Percentiles rank a stretch among this genome's conserved stretches.
phyloP scores from a whole-genome alignment of 2,888 invertebrate genomes.

The Apamea anceps region DNA sequence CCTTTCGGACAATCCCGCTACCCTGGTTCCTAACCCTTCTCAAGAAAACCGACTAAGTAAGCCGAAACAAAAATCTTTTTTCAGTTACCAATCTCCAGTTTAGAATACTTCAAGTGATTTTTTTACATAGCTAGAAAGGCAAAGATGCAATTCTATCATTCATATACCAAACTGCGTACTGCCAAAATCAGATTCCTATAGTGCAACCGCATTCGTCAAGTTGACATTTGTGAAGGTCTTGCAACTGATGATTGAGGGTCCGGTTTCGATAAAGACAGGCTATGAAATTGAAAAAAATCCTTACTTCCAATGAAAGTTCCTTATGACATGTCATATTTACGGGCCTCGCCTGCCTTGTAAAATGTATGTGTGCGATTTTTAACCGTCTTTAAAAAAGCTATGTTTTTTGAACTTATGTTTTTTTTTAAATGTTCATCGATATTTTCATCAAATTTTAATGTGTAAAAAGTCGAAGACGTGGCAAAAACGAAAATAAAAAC shows the following conservation, averaged over 20 bases:
- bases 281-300: neutral
- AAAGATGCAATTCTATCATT: neutral
- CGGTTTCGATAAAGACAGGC: constrained; percentile 9
- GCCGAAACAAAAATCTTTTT: neutral
- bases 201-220: neutral
- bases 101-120: neutral
- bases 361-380: neutral
- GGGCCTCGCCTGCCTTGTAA: neutral
- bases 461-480: too few species aligned
- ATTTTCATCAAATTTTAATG: too few species aligned
- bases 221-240: neutral
- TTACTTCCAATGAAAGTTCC: constrained; percentile 10
- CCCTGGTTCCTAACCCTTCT: neutral
- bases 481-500: neutral
- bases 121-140: neutral
- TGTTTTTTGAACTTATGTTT: neutral
- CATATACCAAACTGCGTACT: neutral
- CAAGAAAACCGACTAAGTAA: neutral
- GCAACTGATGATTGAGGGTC: constrained; percentile 2
- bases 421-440: neutral
- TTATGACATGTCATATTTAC: too few species aligned
- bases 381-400: neutral
- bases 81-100: neutral
- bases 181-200: neutral
- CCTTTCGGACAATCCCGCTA: too few species aligned